phyloP scores from a whole-genome alignment of 2,888 invertebrate species.

The Clostera curtula region DNA sequence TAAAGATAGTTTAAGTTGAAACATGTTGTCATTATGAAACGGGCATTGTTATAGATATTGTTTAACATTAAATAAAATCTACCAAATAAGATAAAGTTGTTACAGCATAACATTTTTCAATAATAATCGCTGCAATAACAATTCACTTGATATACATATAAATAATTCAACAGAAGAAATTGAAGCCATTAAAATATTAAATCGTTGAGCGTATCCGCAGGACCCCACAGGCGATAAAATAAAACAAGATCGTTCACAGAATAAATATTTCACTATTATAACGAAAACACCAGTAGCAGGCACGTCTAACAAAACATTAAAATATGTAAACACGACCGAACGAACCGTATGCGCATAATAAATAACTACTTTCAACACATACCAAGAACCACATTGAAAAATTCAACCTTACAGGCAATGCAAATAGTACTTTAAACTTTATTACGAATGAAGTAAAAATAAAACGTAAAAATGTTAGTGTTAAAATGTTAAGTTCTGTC shows the following conservation, averaged over 20 bases:
- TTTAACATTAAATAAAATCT: no score
- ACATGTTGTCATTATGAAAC: no score
- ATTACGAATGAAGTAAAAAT: conserved; percentile 7
- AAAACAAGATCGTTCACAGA: conserved; percentile 35
- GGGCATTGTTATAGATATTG: no score
- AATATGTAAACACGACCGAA: conserved; percentile 41
- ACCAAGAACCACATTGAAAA: conserved; percentile 35
- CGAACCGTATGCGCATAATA: conserved; percentile 35
- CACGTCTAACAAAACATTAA: conserved; percentile 42
- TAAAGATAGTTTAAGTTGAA: no score
- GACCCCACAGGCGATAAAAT: conserved; percentile 42
- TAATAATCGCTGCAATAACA: no score
- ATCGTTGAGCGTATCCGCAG: conserved; percentile 13
- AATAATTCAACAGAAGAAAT: conserved; percentile 1
- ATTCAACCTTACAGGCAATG: conserved; percentile 15
- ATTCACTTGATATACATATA: neutral
- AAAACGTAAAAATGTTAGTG: conserved; percentile 1
- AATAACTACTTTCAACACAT: conserved; percentile 42
- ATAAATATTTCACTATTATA: conserved; percentile 43
- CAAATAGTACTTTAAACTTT: conserved; percentile 7
- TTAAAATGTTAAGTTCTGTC: conserved; percentile 12
- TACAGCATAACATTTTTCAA: no score
- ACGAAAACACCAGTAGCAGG: conserved; percentile 47
- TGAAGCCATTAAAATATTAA: conserved; percentile 11
- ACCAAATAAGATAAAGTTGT: no score